Percentiles rank a stretch among this genome's conserved stretches.
phyloP scores from a whole-genome alignment of 2,113 vertebrate species.

The Hepsetus odoe region DNA sequence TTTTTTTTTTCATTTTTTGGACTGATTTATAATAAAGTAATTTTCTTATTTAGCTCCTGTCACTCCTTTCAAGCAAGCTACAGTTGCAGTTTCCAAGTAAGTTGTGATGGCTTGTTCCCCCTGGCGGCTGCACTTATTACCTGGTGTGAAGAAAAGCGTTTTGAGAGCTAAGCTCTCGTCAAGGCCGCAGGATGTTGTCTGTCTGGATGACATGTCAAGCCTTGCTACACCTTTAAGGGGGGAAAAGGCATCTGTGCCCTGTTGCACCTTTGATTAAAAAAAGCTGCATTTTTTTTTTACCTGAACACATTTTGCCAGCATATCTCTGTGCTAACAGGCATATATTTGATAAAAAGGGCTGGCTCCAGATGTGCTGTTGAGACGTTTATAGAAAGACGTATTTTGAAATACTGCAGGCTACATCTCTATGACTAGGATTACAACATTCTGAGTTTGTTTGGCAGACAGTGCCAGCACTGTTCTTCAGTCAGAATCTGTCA shows the following conservation, averaged over 20 bases:
- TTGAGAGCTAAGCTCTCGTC: constrained; percentile 12
- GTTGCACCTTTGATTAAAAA: neutral
- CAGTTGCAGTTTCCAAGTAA: constrained; percentile 31
- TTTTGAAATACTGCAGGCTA: neutral
- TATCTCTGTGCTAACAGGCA: neutral
- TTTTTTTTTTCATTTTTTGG: too few species aligned
- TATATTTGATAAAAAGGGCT: neutral
- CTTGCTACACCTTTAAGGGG: neutral
- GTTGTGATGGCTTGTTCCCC: constrained; percentile 10
- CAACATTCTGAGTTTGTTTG: neutral
- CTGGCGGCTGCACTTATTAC: constrained; percentile 19
- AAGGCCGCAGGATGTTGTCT: constrained; percentile 35
- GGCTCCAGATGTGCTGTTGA: neutral
- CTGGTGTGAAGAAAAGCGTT: constrained; percentile 42
- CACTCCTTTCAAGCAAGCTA: constrained; percentile 17
- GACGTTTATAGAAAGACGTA: neutral
- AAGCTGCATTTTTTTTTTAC: neutral
- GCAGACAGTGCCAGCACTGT: neutral
- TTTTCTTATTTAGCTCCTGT: constrained; percentile 39
- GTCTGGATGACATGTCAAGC: neutral
- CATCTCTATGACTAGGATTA: neutral
- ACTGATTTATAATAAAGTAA: constrained; percentile 14
- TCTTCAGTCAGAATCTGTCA: constrained; percentile 12
- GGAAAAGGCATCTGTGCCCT: neutral
- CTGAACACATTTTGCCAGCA: neutral